Evolutionary conservation across 2,888 invertebrate species (phyloP).

Genomic region (Parnassius orleans): DNA sequence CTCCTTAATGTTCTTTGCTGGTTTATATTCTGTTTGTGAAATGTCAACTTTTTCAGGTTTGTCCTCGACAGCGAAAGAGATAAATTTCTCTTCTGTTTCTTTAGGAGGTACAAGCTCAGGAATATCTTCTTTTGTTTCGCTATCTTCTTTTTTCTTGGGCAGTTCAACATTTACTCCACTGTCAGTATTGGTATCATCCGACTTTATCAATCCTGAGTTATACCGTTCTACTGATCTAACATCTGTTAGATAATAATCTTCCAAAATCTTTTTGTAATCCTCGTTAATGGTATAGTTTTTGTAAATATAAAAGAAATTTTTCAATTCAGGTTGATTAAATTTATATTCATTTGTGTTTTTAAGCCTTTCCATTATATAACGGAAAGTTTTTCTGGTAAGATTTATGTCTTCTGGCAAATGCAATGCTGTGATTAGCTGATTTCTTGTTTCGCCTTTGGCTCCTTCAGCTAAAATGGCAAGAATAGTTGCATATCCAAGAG

Average conservation of each 20-base stretch:
- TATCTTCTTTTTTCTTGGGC: slow-evolving; percentile 56
- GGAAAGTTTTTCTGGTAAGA: slow-evolving; percentile 70
- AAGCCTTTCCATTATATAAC: slow-evolving; percentile 72
- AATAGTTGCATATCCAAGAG: slow-evolving; percentile 83
- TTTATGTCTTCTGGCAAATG: slow-evolving; percentile 76
- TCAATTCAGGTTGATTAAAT: slow-evolving; percentile 81
- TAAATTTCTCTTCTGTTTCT: slow-evolving; percentile 77
- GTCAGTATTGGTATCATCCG: slow-evolving; percentile 50
- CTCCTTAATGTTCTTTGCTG: slow-evolving; percentile 75
- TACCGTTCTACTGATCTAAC: slow-evolving; percentile 80
- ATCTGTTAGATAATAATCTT: slow-evolving; percentile 82
- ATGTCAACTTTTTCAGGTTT: slow-evolving; percentile 68
- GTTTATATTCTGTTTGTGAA: slow-evolving; percentile 58
- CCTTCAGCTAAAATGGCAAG: slow-evolving; percentile 84
- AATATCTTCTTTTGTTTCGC: slow-evolving; percentile 49
- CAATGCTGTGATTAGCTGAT: slow-evolving; percentile 79
- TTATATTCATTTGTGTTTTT: slow-evolving; percentile 72
- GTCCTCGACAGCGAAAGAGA: slow-evolving; percentile 74
- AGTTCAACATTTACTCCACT: slow-evolving; percentile 54
- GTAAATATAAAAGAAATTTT: slow-evolving; percentile 85
- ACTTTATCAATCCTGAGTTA: slow-evolving; percentile 50
- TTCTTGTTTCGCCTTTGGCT: slow-evolving; percentile 80
- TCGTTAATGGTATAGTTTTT: slow-evolving; percentile 83
- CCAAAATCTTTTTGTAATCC: slow-evolving; percentile 80
- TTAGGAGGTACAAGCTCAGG: slow-evolving; percentile 62